These are phyloP conservation scores for Eristalis pertinax DNA, from an alignment of 2,888 invertebrate species.

Conservation along the genomic window DNA sequence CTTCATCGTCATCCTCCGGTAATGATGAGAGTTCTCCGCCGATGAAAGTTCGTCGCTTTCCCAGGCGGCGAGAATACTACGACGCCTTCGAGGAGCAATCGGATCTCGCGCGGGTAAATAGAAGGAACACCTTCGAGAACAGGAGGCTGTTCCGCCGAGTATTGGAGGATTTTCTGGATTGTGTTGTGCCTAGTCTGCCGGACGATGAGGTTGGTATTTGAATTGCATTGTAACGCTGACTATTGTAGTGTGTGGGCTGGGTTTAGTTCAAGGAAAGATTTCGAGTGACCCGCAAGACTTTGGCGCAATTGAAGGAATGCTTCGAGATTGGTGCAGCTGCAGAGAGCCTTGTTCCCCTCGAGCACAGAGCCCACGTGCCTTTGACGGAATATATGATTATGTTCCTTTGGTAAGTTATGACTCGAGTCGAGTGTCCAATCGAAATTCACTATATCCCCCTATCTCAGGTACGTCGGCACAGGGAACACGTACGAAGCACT, in stretches of 20 bases:
- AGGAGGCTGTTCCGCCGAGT: background rate
- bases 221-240: background rate
- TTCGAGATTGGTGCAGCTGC: constrained; percentile 26
- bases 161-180: background rate
- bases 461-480: constrained; percentile 26
- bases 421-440: background rate
- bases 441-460: background rate
- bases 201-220: constrained; percentile 5
- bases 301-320: background rate
- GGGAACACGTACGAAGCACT: constrained; percentile 12
- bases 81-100: background rate
- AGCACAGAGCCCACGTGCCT: constrained; percentile 6
- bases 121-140: background rate
- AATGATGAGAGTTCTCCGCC: background rate
- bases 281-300: constrained; percentile 23
- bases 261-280: constrained; percentile 36
- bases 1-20: background rate
- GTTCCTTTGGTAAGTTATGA: constrained; percentile 37
- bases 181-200: constrained; percentile 1
- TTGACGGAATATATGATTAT: constrained; percentile 44
- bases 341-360: constrained; percentile 25
- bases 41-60: background rate
- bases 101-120: background rate
- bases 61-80: background rate
- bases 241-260: background rate